Evolutionary conservation across 1,140 invertebrate species (phyloP).

Genomic region (Drosophila persimilis): DNA sequence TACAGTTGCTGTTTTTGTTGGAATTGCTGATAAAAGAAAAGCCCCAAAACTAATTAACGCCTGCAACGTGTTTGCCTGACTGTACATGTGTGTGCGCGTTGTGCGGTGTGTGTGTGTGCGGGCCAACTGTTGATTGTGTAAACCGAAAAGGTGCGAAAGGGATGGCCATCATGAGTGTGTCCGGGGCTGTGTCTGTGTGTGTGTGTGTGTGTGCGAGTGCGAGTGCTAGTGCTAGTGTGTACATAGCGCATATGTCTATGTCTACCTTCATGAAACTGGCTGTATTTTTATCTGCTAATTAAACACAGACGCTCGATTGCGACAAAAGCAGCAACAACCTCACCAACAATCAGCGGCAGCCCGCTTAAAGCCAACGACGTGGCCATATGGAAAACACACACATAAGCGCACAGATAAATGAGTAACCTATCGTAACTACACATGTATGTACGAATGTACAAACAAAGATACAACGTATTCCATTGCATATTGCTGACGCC

Average conservation of each 20-base stretch:
- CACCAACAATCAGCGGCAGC: constrained; percentile 34
- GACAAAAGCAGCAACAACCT: constrained; percentile 30
- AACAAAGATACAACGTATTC: no score
- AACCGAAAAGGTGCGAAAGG: constrained; percentile 39
- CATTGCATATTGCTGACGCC: no score
- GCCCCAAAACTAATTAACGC: constrained; percentile 81
- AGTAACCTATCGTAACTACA: no score
- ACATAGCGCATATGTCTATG: background rate
- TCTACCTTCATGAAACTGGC: constrained; percentile 59
- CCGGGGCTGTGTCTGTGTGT: constrained; percentile 12
- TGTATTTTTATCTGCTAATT: constrained; percentile 82
- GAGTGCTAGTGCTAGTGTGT: constrained; percentile 12
- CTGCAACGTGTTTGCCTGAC: constrained; percentile 63
- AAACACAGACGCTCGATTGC: constrained; percentile 78
- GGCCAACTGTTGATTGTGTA: constrained; percentile 25
- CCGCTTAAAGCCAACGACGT: constrained; percentile 75
- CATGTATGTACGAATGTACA: no score
- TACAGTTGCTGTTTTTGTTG: constrained; percentile 15
- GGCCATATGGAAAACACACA: constrained; percentile 48
- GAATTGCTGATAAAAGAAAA: constrained; percentile 75
- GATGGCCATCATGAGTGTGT: constrained; percentile 13
- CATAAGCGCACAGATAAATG: constrained; percentile 29
- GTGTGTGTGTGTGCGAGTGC: constrained; percentile 26
- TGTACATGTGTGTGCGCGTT: constrained; percentile 17
- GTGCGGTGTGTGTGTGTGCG: constrained; percentile 5